Conservation (phyloP, 23 tunicate species). For the Ascidia mentula region DNA sequence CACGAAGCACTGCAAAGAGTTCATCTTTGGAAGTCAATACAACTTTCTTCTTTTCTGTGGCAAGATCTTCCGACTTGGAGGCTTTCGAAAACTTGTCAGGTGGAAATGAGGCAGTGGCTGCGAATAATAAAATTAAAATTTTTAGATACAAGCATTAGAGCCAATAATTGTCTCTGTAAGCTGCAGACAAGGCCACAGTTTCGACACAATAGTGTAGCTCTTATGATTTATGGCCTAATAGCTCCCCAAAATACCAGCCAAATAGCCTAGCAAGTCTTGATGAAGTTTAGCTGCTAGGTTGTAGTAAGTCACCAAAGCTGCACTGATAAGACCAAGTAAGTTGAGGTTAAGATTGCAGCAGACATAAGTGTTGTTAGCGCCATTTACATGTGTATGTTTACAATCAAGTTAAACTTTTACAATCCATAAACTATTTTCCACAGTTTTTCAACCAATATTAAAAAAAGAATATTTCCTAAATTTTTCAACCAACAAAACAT, state of each 20-base stretch:
- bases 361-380: too few species aligned
- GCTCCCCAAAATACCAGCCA: too few species aligned
- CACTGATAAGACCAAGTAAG: too few species aligned
- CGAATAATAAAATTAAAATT: background rate
- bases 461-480: too few species aligned
- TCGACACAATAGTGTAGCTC: too few species aligned
- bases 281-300: too few species aligned
- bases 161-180: background rate
- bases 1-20: conserved; percentile 54
- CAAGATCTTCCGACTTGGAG: conserved; percentile 55
- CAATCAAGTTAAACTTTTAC: background rate
- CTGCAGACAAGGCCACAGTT: too few species aligned
- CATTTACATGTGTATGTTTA: too few species aligned
- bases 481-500: background rate
- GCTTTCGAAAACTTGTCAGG: conserved; percentile 75
- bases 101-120: conserved; percentile 81
- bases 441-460: background rate
- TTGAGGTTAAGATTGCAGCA: too few species aligned
- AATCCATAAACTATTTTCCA: background rate
- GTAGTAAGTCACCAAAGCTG: too few species aligned
- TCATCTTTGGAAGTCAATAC: conserved; percentile 85
- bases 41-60: conserved; percentile 78
- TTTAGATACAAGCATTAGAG: background rate
- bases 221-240: too few species aligned
- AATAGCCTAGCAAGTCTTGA: too few species aligned